phyloP scores from a whole-genome alignment of 2,888 invertebrate species.

The Rhingia rostrata region DNA sequence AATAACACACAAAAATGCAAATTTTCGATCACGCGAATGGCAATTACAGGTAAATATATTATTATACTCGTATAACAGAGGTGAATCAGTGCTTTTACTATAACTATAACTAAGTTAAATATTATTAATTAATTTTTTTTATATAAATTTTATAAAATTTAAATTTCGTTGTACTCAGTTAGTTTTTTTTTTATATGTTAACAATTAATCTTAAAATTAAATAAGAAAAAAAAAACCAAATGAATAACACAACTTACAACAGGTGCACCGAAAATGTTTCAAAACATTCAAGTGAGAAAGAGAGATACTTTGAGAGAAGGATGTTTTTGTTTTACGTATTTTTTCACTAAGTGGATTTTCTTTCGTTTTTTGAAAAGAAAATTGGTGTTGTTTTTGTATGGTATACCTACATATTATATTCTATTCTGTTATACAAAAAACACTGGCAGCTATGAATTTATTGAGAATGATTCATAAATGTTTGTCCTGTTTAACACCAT shows the following conservation, averaged over 20 bases:
- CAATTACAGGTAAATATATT: conserved; percentile 44
- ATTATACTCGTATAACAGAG: conserved; percentile 60
- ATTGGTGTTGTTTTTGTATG: conserved; percentile 4
- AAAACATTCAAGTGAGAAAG: not conserved
- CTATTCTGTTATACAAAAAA: conserved; percentile 1
- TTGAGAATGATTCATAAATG: conserved; percentile 31
- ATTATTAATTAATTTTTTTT: conserved; percentile 16
- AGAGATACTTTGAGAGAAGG: not conserved
- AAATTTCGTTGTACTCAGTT: conserved; percentile 68
- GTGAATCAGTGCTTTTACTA: conserved; percentile 65
- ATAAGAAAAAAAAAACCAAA: conserved; percentile 12
- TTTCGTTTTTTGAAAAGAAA: not conserved
- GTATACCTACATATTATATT: not conserved
- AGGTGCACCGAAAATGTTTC: conserved; percentile 46
- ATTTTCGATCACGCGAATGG: conserved; percentile 42
- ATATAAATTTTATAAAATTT: conserved; percentile 45
- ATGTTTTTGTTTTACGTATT: not conserved
- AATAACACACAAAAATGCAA: conserved; percentile 61
- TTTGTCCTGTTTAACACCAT: not conserved
- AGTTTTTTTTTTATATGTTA: conserved; percentile 28
- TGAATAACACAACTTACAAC: conserved; percentile 45
- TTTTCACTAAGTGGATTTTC: not conserved
- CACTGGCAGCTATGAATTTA: conserved; percentile 64
- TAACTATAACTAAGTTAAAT: conserved; percentile 58
- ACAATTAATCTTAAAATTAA: conserved; percentile 37